Conservation (phyloP, 2,113 vertebrate species). For the Redunca redunca region DNA sequence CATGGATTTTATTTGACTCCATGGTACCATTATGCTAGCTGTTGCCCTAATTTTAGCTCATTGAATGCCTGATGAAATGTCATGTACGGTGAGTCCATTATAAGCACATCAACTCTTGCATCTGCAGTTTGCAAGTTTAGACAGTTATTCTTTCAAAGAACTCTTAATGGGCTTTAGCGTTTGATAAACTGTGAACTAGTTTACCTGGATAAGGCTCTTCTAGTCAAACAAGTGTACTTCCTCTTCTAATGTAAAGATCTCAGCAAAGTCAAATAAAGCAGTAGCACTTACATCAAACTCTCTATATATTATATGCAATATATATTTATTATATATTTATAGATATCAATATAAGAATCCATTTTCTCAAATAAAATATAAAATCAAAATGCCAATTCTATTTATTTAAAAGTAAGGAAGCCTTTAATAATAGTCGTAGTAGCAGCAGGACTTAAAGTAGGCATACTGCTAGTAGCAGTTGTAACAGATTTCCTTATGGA, state of each 20-base stretch:
- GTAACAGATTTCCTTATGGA: background rate
- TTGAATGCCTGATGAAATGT: constrained; percentile 36
- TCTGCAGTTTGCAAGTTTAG: constrained; percentile 39
- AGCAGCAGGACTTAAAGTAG: background rate
- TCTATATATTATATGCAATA: background rate
- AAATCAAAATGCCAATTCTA: background rate
- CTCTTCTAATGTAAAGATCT: background rate
- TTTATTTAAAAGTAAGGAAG: background rate
- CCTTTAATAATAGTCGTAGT: background rate
- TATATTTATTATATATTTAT: background rate
- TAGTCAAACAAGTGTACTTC: background rate
- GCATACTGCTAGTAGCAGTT: rapidly evolving
- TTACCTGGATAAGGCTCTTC: background rate
- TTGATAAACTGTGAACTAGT: constrained; percentile 12
- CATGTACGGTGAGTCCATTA: constrained; percentile 46
- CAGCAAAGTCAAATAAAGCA: background rate
- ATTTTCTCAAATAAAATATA: background rate
- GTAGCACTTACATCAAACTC: background rate
- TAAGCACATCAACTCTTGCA: constrained; percentile 41
- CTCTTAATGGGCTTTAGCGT: background rate
- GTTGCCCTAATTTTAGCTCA: background rate
- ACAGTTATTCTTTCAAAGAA: constrained; percentile 40
- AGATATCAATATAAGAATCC: background rate
- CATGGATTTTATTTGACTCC: constrained; percentile 33
- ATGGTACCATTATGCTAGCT: background rate